Conservation (phyloP, 2,113 vertebrate genomes). For the Ctenomys sociabilis region DNA sequence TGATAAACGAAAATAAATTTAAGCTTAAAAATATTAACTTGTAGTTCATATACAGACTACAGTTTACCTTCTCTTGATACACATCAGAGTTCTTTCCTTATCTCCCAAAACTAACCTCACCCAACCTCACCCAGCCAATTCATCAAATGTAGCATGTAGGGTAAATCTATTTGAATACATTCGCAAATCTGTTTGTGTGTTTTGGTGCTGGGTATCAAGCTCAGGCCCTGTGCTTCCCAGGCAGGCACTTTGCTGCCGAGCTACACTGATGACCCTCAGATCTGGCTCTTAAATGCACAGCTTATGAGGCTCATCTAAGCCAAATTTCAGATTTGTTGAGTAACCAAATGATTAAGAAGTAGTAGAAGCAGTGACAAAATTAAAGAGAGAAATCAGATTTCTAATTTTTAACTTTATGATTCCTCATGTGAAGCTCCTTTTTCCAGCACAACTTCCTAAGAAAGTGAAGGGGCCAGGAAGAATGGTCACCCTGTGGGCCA, state of each 20-base stretch:
- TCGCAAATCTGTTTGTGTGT: not conserved
- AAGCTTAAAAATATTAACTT: not conserved
- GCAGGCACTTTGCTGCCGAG: no score
- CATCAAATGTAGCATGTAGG: not conserved
- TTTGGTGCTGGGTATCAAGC: no score
- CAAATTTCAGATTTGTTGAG: not conserved
- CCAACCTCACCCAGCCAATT: not conserved
- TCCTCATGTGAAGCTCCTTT: not conserved
- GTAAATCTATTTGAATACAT: not conserved
- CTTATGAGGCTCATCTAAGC: not conserved
- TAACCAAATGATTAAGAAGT: constrained; percentile 12
- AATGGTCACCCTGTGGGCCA: not conserved
- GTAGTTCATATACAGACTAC: not conserved
- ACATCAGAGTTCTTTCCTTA: not conserved
- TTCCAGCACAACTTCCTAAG: not conserved
- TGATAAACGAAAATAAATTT: not conserved
- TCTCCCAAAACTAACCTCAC: not conserved
- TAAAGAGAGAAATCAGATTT: not conserved
- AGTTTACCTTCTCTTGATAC: not conserved
- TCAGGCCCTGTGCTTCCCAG: no score
- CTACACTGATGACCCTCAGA: not conserved
- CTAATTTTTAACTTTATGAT: constrained; percentile 2
- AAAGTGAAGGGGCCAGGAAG: not conserved
- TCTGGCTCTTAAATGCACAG: not conserved
- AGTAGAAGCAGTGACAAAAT: not conserved